Conservation (phyloP, 2,888 invertebrate species). For the Cabera pusaria region DNA sequence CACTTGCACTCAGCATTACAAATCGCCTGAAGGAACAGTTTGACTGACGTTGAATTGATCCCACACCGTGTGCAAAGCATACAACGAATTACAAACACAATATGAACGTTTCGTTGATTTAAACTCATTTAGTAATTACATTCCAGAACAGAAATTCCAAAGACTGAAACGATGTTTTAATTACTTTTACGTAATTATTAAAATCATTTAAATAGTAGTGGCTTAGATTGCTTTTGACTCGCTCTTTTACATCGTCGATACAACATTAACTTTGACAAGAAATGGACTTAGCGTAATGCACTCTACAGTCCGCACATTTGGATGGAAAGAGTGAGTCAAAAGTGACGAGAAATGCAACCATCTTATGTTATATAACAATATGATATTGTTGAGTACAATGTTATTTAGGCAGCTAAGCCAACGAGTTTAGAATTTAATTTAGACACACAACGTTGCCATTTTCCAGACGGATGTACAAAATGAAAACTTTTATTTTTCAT, state of each 20-base stretch:
- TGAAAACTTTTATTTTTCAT: slow-evolving; percentile 13
- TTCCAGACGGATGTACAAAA: slow-evolving; percentile 45
- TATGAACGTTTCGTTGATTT: slow-evolving; percentile 14
- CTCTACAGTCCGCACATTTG: too few relatives aligned
- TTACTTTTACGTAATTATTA: slow-evolving; percentile 33
- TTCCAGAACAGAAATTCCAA: slow-evolving; percentile 52
- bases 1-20: too few relatives aligned
- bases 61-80: slow-evolving; percentile 20
- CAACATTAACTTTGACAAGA: too few relatives aligned
- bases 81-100: slow-evolving; percentile 13
- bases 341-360: slow-evolving; percentile 15
- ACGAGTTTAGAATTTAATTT: slow-evolving; percentile 33
- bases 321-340: slow-evolving; percentile 15
- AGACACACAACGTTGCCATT: slow-evolving; percentile 47
- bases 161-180: slow-evolving; percentile 43
- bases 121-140: slow-evolving; percentile 25
- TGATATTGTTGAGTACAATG: slow-evolving; percentile 43
- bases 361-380: slow-evolving; percentile 12
- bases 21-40: too few relatives aligned
- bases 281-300: too few relatives aligned
- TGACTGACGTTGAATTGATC: too few relatives aligned
- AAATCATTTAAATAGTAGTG: slow-evolving; percentile 27
- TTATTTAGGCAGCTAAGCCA: slow-evolving; percentile 45
- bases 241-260: slow-evolving; percentile 10
- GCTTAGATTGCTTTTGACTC: slow-evolving; percentile 22